phyloP scores from a whole-genome alignment of 2,888 invertebrate species.

The Eupithecia centaureata region DNA sequence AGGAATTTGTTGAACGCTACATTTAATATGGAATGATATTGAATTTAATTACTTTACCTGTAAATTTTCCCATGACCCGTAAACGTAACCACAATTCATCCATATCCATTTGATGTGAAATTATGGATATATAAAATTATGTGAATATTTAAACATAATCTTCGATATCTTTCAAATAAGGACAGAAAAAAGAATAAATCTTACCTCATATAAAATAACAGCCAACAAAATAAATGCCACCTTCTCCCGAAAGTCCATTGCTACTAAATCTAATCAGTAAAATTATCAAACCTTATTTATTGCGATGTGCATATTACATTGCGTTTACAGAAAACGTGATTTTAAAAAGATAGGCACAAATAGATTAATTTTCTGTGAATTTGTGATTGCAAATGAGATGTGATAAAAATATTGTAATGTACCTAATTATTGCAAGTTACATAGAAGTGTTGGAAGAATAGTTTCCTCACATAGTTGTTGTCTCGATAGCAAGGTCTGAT shows the following conservation, averaged over 20 bases:
- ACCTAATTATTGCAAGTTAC: neutral
- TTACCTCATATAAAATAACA: conserved; percentile 56
- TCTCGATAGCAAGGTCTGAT: too few species aligned
- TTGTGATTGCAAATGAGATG: neutral
- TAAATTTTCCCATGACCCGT: neutral
- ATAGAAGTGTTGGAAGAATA: neutral
- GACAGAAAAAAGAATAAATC: neutral
- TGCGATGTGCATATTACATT: conserved; percentile 34
- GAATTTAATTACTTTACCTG: neutral
- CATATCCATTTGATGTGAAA: neutral
- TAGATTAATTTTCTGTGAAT: conserved; percentile 8
- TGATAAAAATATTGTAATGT: neutral
- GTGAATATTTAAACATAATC: neutral
- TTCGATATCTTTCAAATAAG: neutral
- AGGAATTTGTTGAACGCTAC: conserved; percentile 5
- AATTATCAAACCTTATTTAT: conserved; percentile 46
- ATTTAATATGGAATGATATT: neutral
- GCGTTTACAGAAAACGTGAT: conserved; percentile 42
- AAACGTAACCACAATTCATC: neutral
- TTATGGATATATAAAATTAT: too few species aligned
- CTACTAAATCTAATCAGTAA: conserved; percentile 43
- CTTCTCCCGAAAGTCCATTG: conserved; percentile 63
- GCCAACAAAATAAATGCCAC: conserved; percentile 52
- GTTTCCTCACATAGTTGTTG: too few species aligned
- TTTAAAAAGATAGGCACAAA: neutral